Evolutionary conservation across 2,888 invertebrate genomes (phyloP), one percentile per base, ranked within the genome.

Genomic region (Drosophila conformis): DNA sequence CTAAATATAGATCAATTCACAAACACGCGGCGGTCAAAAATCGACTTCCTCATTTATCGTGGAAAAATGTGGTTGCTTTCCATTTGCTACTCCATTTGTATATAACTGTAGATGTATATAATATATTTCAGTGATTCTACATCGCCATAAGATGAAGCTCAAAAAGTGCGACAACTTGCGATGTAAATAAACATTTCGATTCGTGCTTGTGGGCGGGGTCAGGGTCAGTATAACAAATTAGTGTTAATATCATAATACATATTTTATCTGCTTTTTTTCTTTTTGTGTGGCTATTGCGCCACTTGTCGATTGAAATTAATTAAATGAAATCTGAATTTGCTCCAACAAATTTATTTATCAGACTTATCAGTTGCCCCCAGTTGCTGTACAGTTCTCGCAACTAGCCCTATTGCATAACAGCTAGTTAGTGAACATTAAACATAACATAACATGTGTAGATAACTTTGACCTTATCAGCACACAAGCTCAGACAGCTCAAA

Each of bases 401-500:
- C 58, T 62, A 56, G 69, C 63, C 59, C 58, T 60, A 57, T 83
- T 85, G 68, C 83, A 85, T 83, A 83, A 83, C 15, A 18, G 11
- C 36, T 42, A n/a, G 54, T 40, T 63, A 63, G 65, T 64, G 36
- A 21, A 27, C 65, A 29, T 66, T 15, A 57, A 33, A 35, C 46
- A 69, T 49, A 33, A 25, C 2, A 15, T 46, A 46, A 25, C 15
- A 25, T 29, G 67, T 59, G 57, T 42, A 72, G 66, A 60, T 69
- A 74, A 64, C 64, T 58, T 59, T 49, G 46, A 49, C 27, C 69
- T 82, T 82, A 82, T 82, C 82, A 82, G 58, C 66, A 60, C 59
- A 25, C 35, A 2, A 53, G 10, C 35, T 53, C 35, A 68, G 66
- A 5, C 80, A 69, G 70, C 40, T 62, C 52, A 57, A 40, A 27